A percentile compares a stretch with the other conserved stretches of the same genome.
phyloP scores from a whole-genome alignment of 1,140 invertebrate species.

The Cyrtorhinus lividipennis region DNA sequence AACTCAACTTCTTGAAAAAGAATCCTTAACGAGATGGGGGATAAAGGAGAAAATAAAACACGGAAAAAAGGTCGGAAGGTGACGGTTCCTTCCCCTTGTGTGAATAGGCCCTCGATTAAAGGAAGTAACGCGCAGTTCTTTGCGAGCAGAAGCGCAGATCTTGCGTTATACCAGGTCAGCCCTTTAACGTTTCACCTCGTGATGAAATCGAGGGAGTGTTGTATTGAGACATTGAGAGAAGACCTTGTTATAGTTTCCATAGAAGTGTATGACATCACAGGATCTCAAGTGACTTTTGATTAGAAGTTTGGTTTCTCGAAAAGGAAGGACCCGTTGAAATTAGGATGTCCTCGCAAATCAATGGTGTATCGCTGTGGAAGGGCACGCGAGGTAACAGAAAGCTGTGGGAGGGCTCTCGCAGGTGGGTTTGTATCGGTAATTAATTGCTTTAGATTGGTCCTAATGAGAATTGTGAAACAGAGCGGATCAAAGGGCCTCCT shows the following conservation, averaged over 20 bases:
- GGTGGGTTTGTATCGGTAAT: constrained; percentile 14
- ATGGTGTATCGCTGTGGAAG: no score
- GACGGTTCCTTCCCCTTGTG: neutral
- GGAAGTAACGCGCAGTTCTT: neutral
- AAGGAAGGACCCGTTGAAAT: no score
- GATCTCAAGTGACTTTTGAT: no score
- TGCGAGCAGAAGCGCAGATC: neutral
- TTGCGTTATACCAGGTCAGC: neutral
- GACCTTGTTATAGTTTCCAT: no score
- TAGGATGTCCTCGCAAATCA: no score
- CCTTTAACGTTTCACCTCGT: neutral
- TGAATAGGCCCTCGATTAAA: neutral
- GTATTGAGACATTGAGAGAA: no score
- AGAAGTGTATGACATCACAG: no score
- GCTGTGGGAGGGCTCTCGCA: neutral
- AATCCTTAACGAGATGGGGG: neutral
- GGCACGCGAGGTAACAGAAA: no score
- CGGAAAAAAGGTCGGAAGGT: neutral
- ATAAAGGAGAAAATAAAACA: neutral
- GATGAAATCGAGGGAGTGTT: neutral
- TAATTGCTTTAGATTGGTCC: constrained; percentile 15
- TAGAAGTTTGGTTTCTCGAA: no score
- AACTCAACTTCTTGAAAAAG: neutral
- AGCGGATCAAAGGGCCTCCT: constrained; percentile 11
- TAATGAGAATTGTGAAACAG: constrained; percentile 13